Percentiles rank a stretch among this genome's conserved stretches.
Evolutionary conservation across 1,140 invertebrate species (phyloP).

Genomic region (Dreissena polymorpha): DNA sequence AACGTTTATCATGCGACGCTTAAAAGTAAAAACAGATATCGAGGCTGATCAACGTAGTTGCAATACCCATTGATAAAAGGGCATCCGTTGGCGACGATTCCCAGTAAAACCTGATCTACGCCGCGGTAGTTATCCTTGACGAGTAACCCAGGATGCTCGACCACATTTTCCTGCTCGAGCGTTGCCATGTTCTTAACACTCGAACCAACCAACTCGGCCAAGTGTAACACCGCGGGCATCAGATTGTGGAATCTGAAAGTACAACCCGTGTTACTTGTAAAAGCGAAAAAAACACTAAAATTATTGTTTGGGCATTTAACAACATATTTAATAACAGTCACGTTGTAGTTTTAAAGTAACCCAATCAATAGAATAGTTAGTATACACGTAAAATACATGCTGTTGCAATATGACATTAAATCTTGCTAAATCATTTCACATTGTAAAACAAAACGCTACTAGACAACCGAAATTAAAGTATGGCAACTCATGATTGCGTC

Average conservation of each 20-base stretch:
- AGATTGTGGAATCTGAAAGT: conserved; percentile 23
- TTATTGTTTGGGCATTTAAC: no score
- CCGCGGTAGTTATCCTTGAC: conserved; percentile 21
- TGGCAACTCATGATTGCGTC: not conserved
- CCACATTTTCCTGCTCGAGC: not conserved
- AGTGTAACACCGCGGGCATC: conserved; percentile 16
- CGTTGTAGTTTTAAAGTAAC: no score
- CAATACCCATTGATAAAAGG: conserved; percentile 2
- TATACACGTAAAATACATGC: no score
- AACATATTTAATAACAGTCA: no score
- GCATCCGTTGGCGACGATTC: not conserved
- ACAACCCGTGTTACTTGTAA: not conserved
- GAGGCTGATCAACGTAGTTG: not conserved
- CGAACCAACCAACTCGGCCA: not conserved
- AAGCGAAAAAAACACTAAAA: no score
- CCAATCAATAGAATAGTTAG: no score
- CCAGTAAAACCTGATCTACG: conserved; percentile 5
- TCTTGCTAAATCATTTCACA: no score
- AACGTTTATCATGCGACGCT: not conserved
- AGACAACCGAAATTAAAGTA: no score
- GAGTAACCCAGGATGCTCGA: not conserved
- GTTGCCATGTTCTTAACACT: not conserved
- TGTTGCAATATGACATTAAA: no score
- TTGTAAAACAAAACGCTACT: no score
- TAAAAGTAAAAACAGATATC: not conserved